Percentiles rank a stretch among this genome's conserved stretches.
These are phyloP conservation scores for Chionis minor DNA, from an alignment of 2,113 vertebrate genomes.

Conservation along the genomic window DNA sequence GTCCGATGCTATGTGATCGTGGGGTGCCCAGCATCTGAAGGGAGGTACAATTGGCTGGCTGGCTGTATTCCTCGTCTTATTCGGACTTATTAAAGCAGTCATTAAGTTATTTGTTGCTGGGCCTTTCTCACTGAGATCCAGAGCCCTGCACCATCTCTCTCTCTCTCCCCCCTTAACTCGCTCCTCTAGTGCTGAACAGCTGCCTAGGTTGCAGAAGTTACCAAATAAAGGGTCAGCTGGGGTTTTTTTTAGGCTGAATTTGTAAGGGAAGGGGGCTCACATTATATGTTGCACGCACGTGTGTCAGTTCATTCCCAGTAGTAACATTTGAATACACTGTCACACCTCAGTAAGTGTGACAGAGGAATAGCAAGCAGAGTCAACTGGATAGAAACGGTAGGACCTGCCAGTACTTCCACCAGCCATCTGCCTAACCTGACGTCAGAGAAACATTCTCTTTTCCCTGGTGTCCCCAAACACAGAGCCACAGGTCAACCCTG, in stretches of 20 bases:
- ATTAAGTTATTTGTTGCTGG: not conserved
- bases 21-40: not conserved
- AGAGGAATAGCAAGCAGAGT: not conserved
- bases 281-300: accelerated
- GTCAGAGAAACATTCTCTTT: not conserved
- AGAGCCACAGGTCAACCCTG: not conserved
- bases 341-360: not conserved
- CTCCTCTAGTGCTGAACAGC: not conserved
- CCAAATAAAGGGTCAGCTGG: not conserved
- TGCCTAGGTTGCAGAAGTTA: not conserved
- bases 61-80: not conserved
- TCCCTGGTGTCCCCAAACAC: not conserved
- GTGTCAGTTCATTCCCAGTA: not conserved
- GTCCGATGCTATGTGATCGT: not conserved
- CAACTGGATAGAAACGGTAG: not conserved
- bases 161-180: not conserved
- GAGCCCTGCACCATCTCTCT: not conserved
- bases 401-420: not conserved
- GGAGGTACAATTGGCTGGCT: not conserved
- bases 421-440: not conserved
- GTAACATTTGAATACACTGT: not conserved
- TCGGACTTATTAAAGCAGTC: not conserved
- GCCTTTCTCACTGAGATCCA: not conserved
- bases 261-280: not conserved
- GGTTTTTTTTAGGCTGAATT: not conserved